These are phyloP conservation scores for Dryocosmus kuriphilus DNA, from an alignment of 2,888 invertebrate species.

Conservation along the genomic window DNA sequence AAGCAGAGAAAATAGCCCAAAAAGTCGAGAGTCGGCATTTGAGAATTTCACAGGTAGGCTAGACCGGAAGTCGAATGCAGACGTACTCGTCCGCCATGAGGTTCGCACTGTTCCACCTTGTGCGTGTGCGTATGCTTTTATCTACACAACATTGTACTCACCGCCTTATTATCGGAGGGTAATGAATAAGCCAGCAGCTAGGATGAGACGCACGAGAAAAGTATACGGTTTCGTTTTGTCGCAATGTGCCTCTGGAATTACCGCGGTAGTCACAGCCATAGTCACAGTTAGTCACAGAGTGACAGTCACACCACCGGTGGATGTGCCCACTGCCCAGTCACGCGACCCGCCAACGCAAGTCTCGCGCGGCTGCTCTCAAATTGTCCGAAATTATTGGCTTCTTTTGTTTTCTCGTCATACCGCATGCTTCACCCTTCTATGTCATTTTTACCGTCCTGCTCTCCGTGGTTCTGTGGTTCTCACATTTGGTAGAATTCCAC, in stretches of 20 bases:
- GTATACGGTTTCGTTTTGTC: constrained; percentile 63
- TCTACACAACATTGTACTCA: constrained; percentile 56
- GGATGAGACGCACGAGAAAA: constrained; percentile 56
- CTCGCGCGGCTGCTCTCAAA: constrained; percentile 76
- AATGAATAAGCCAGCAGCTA: constrained; percentile 59
- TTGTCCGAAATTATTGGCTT: constrained; percentile 77
- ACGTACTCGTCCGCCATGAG: constrained; percentile 49
- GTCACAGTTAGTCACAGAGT: constrained; percentile 64
- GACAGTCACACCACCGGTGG: constrained; percentile 60
- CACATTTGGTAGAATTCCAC: constrained; percentile 51
- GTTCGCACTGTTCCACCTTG: constrained; percentile 55
- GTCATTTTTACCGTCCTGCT: constrained; percentile 69
- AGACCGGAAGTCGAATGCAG: constrained; percentile 42
- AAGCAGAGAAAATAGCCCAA: constrained; percentile 1
- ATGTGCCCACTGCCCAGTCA: constrained; percentile 60
- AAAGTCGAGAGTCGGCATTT: not conserved
- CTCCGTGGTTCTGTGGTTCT: constrained; percentile 61
- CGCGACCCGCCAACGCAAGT: constrained; percentile 64
- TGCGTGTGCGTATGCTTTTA: constrained; percentile 52
- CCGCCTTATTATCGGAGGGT: constrained; percentile 61
- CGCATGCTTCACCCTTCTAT: constrained; percentile 70
- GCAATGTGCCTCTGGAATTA: constrained; percentile 59
- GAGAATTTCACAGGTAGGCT: constrained; percentile 7
- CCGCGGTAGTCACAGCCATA: constrained; percentile 56
- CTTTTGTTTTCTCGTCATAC: constrained; percentile 77